Conservation (phyloP, 1,140 invertebrate species). For the Ostrea denselamellosa region DNA sequence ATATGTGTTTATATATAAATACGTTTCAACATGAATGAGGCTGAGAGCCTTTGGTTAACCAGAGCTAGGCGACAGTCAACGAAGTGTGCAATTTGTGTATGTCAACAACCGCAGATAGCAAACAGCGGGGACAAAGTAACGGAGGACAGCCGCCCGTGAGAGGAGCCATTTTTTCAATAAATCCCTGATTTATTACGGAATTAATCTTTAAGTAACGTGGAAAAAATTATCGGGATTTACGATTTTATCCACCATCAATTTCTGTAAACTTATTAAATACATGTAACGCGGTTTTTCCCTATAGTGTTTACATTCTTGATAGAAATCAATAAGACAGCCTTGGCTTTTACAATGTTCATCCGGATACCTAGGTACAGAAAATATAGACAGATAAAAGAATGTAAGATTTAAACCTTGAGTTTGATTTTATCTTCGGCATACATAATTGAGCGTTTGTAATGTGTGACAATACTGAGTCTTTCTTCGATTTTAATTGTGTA, state of each 20-base stretch:
- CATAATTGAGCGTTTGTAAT: too few relatives aligned
- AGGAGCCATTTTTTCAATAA: not conserved
- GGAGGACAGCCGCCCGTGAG: not conserved
- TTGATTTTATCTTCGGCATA: too few relatives aligned
- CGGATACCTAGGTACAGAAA: not conserved
- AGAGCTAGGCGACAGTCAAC: constrained; percentile 4
- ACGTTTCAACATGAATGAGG: constrained; percentile 22
- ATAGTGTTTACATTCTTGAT: not conserved
- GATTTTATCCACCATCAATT: not conserved
- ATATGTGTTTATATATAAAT: constrained; percentile 9
- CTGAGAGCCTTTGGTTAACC: constrained; percentile 16
- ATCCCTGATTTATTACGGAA: not conserved
- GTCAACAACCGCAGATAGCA: constrained; percentile 24
- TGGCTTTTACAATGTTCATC: not conserved
- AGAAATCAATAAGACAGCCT: not conserved
- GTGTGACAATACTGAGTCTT: too few relatives aligned
- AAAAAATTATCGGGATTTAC: not conserved
- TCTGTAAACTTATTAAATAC: too few relatives aligned
- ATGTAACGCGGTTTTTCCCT: too few relatives aligned
- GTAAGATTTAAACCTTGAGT: too few relatives aligned
- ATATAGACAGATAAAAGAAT: too few relatives aligned
- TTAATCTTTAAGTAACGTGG: constrained; percentile 11
- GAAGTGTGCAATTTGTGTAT: constrained; percentile 36
- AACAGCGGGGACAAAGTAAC: not conserved
- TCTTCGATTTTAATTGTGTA: too few relatives aligned